Base-by-base conservation (phyloP, 2,888 invertebrate species). In the Parapristionchus giblindavisi region DNA sequence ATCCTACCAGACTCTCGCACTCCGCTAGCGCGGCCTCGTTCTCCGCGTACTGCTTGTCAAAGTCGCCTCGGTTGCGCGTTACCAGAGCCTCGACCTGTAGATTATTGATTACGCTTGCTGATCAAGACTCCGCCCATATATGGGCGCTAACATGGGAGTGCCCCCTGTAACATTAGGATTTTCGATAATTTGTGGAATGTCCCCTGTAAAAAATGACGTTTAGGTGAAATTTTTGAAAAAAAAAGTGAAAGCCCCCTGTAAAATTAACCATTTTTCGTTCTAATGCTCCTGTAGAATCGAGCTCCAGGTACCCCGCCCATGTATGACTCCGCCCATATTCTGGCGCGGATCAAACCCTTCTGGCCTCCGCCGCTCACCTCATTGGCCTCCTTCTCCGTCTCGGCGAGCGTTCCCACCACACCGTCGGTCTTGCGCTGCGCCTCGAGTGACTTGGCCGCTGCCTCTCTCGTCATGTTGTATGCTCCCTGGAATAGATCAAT, bases 401-500 rank as follows among this genome's bases (percentile, higher is more conserved):
- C 77, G 3, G 78, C 79, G 52, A 81, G 58, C 43, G 76, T 77
- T 54, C 79, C 80, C 11, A 86, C 76, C 2, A 82, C 81, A 24
- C 80, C 79, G 51, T 83, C 81, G n/a, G 82, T 80, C 43, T 76
- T 75, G 32, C 79, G 70, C 66, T 92, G 91, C 0, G 92, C 91
- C 24, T 89, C 89, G 61, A 89, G 88, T 0, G 92, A 92, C 60
- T 91, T 90, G 51, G 90, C 89, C 72, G 91, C 91, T 79, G 92
- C 92, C 81, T 94, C 93, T 48, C 93, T 92, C 0, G 97, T 97
- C 58, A 96, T 91, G 87, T 94, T 95, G 72, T 96, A 91, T 1
- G 98, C 99, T 79, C 92, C 92, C 91, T 83, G 51, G 29, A 81
- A 51, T n/a, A n/a, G n/a, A n/a, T n/a, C n/a, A n/a, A n/a, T n/a